phyloP scores from a whole-genome alignment of 2,113 vertebrate species.

The Brachypteracias leptosomus region DNA sequence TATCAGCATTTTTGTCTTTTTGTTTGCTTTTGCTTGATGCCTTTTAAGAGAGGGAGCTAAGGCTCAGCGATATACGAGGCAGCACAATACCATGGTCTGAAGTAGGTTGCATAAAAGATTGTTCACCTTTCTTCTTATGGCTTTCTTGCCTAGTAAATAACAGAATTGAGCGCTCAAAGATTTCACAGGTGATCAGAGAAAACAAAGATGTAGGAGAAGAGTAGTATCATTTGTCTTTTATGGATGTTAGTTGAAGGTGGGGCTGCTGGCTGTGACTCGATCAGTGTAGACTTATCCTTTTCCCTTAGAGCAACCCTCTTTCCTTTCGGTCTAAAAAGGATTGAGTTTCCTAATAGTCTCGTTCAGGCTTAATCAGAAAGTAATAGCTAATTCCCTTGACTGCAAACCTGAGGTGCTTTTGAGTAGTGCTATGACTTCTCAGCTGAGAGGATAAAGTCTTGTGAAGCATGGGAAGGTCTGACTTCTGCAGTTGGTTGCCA shows the following conservation, averaged over 20 bases:
- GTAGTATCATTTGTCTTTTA: neutral
- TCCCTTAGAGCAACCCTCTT: neutral
- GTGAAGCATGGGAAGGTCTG: neutral
- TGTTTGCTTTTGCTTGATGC: neutral
- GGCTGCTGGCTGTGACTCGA: rapidly evolving
- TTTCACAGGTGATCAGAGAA: neutral
- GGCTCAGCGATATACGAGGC: neutral
- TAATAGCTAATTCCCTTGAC: neutral
- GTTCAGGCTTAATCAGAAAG: neutral
- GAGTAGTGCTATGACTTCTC: neutral
- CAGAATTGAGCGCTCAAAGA: neutral
- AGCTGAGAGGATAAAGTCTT: neutral
- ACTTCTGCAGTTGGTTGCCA: neutral
- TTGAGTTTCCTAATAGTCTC: neutral
- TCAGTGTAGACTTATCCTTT: neutral
- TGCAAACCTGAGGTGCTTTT: neutral
- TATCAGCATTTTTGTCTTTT: neutral
- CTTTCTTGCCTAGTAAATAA: neutral
- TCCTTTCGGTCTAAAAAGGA: neutral
- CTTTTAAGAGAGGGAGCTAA: neutral
- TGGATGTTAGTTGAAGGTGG: neutral
- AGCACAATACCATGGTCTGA: neutral
- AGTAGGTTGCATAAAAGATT: neutral
- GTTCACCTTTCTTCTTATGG: neutral
- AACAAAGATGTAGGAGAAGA: neutral